Evolutionary conservation across 2,113 vertebrate genomes (phyloP), one percentile per base, ranked within the genome.

Genomic region (Pyrgilauda ruficollis): DNA sequence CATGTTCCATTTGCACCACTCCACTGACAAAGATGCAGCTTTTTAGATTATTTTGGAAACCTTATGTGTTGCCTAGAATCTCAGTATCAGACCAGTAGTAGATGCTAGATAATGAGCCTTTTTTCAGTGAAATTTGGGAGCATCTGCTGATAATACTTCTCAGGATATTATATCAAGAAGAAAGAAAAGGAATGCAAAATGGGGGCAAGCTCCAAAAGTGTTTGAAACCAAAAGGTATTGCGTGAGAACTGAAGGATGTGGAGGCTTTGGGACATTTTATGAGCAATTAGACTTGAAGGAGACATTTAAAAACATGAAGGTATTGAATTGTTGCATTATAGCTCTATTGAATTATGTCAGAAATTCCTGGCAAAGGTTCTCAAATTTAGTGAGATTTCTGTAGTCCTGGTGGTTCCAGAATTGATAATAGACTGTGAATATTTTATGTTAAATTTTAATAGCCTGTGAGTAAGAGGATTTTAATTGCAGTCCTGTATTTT

Each of bases 191-290:
- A 84, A 61, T 9, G 5, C 3, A 43, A 47, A 93, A 18, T 33
- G 7, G 1, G 9, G 13, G 14, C 5, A 41, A 83, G 5, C 5
- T 6, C 3, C 2, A 0, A 62, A 28, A 4, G 5, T 69, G 52
- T 13, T 62, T 44, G 55, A 39, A 91, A 62, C 9, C 4, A 49
- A 53, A 70, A 77, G 20, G 0, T 22, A 4, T 61, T 76, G 1
- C 46, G 19, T n/a, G 15, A 37, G 52, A 89, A 61, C 6, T 52
- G 39, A 46, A 58, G 22, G 7, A 35, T 43, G 9, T 12, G 27
- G 47, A 76, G 9, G 5, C 12, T 77, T 61, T 49, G 39, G 23
- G 39, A 14, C 1, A 3, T 15, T 76, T 69, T 66, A 11, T 77
- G 27, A 61, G 20, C n/a, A 52, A 9, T n/a, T 70, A 33, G 24